Conservation (phyloP, 2,888 invertebrate species). For the Antitype chi region DNA sequence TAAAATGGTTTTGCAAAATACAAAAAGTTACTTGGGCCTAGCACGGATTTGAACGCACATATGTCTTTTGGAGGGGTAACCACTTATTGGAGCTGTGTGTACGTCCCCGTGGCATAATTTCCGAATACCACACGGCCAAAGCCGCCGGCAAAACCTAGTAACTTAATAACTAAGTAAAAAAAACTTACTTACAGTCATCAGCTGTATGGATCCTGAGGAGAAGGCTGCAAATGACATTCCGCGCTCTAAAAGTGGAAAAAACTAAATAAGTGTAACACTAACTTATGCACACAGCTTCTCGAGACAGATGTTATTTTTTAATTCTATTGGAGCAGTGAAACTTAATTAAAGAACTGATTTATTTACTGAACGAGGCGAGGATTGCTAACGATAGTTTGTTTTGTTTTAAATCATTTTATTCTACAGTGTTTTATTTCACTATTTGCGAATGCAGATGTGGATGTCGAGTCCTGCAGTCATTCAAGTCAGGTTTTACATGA, state of each 20-base stretch:
- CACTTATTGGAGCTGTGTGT: too few relatives aligned
- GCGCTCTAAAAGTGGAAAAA: slow-evolving; percentile 30
- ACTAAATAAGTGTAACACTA: slow-evolving; percentile 19
- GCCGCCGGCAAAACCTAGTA: too few relatives aligned
- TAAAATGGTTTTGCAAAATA: too few relatives aligned
- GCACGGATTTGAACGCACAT: too few relatives aligned
- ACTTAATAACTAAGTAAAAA: not conserved
- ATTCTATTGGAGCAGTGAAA: slow-evolving; percentile 1
- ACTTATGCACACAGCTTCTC: slow-evolving; percentile 28
- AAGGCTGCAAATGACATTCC: slow-evolving; percentile 3
- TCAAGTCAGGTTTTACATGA: not conserved
- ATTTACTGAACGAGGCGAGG: not conserved
- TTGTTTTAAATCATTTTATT: not conserved
- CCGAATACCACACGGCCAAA: too few relatives aligned
- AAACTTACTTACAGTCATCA: not conserved
- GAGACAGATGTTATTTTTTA: slow-evolving; percentile 23
- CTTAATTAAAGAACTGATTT: slow-evolving; percentile 33
- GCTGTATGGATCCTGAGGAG: not conserved
- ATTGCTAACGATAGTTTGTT: not conserved
- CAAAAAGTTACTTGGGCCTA: too few relatives aligned
- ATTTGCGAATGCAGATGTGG: not conserved
- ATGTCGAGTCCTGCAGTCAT: not conserved
- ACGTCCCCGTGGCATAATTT: too few relatives aligned
- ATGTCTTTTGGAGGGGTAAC: too few relatives aligned
- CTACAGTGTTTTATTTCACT: not conserved